Evolutionary conservation across 2,888 invertebrate genomes (phyloP).

Genomic region (Zonitis immaculata): DNA sequence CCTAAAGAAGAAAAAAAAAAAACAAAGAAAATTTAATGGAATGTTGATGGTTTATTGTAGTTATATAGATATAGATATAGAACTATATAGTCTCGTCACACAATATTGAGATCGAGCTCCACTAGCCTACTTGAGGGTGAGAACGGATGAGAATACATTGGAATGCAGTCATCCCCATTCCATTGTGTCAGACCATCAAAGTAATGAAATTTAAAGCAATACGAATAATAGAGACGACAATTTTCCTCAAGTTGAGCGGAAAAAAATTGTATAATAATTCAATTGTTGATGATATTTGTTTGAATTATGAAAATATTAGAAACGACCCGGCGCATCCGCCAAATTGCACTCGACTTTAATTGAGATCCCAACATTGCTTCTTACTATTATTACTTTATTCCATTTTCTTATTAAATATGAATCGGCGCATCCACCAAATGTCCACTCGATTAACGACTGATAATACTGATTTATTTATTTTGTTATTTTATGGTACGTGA

Average conservation of each 20-base stretch:
- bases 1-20: too few relatives aligned
- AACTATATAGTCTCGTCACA: conserved; percentile 35
- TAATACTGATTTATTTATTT: too few relatives aligned
- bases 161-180: conserved; percentile 36
- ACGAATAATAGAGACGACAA: background rate
- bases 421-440: too few relatives aligned
- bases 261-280: too few relatives aligned
- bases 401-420: too few relatives aligned
- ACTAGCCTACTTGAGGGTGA: conserved; percentile 38
- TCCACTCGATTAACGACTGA: too few relatives aligned
- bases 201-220: conserved; percentile 36
- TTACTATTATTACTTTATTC: too few relatives aligned
- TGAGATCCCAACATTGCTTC: too few relatives aligned
- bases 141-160: conserved; percentile 30
- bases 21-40: background rate
- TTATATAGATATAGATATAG: conserved; percentile 22
- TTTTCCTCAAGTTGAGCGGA: background rate
- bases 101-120: conserved; percentile 40
- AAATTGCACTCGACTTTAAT: background rate
- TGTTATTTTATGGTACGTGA: too few relatives aligned
- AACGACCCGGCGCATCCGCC: background rate
- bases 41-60: background rate
- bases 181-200: conserved; percentile 24
- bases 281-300: too few relatives aligned
- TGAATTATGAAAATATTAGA: too few relatives aligned